Conservation (phyloP, 2,888 invertebrate species). For the Halocaridina rubra region DNA sequence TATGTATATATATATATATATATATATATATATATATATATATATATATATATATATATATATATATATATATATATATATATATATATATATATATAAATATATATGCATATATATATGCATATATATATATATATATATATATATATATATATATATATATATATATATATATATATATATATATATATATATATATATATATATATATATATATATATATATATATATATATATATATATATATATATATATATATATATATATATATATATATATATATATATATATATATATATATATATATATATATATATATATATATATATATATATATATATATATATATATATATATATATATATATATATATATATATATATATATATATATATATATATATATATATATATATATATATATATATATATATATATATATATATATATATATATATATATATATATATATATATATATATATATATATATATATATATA, state of each 20-base stretch:
- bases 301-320: neutral
- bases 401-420: neutral
- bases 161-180: too few relatives aligned
- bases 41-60: too few relatives aligned
- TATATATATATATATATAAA: too few relatives aligned
- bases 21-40: too few relatives aligned
- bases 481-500: neutral
- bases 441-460: neutral
- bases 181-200: too few relatives aligned
- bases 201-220: too few relatives aligned
- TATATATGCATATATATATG: too few relatives aligned
- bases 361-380: neutral
- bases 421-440: neutral
- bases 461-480: neutral
- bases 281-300: too few relatives aligned
- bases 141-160: too few relatives aligned
- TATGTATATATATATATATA: too few relatives aligned
- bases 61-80: too few relatives aligned
- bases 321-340: neutral
- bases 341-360: neutral
- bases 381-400: neutral
- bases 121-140: too few relatives aligned
- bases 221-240: neutral
- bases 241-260: neutral
- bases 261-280: neutral